phyloP scores from a whole-genome alignment of 2,797 vertebrate genomes.

The Pristis pectinata region DNA sequence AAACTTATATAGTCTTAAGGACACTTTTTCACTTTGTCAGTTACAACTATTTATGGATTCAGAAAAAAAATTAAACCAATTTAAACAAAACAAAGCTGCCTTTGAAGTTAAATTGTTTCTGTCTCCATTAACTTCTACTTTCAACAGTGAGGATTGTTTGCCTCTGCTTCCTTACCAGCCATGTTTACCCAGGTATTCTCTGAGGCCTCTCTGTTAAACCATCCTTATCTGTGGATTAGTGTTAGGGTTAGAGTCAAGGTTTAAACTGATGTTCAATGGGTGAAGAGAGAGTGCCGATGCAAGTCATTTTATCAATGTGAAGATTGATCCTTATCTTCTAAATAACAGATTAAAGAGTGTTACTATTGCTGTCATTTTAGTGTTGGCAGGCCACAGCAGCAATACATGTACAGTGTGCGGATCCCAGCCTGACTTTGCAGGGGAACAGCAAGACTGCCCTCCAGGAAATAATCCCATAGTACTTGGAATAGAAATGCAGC shows the following conservation, averaged over 20 bases:
- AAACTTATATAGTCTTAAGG: slow-evolving; percentile 65
- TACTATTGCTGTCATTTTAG: not conserved
- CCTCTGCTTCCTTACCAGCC: not conserved
- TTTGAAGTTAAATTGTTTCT: not conserved
- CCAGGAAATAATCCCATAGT: not conserved
- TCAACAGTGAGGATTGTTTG: not conserved
- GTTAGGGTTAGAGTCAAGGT: not conserved
- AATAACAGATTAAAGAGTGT: too few species aligned
- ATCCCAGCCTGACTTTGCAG: not conserved
- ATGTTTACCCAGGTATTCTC: not conserved
- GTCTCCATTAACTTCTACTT: not conserved
- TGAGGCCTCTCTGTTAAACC: not conserved
- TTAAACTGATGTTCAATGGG: not conserved
- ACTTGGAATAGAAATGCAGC: too few species aligned
- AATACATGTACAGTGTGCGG: not conserved
- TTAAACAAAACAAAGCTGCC: slow-evolving; percentile 54
- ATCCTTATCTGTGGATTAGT: not conserved
- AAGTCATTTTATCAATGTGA: not conserved
- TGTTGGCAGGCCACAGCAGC: not conserved
- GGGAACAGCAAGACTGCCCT: not conserved
- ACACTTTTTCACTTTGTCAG: slow-evolving; percentile 73
- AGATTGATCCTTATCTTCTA: not conserved
- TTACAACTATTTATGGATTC: slow-evolving; percentile 72
- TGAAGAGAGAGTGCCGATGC: not conserved
- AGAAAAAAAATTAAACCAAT: slow-evolving; percentile 62